Conservation (phyloP, 1,140 invertebrate genomes). For the Ephestia elutella region DNA sequence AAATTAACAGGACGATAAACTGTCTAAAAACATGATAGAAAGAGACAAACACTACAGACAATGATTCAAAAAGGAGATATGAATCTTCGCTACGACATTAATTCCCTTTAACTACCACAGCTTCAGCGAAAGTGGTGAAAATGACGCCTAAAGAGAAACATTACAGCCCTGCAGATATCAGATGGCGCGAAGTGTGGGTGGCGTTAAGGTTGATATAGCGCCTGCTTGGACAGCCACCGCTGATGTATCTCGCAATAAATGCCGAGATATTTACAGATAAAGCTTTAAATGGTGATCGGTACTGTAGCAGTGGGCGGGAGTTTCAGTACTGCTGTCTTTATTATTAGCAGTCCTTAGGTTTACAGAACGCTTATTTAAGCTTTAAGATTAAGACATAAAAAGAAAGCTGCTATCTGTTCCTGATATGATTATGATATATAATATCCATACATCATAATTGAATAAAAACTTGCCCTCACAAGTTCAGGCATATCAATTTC, state of each 20-base stretch:
- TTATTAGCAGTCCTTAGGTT: not conserved
- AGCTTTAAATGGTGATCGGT: not conserved
- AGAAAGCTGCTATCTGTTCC: not conserved
- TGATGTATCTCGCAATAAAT: not conserved
- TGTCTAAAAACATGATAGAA: not conserved
- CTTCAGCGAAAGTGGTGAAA: conserved; percentile 1
- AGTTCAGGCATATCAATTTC: not conserved
- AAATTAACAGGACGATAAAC: no score
- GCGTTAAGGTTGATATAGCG: conserved; percentile 17
- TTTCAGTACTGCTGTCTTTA: not conserved
- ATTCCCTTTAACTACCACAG: not conserved
- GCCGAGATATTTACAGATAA: not conserved
- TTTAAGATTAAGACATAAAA: no score
- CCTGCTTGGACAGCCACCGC: not conserved
- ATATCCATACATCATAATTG: not conserved
- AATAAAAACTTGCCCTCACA: not conserved
- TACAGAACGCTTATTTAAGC: not conserved
- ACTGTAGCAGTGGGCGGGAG: not conserved
- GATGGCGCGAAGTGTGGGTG: conserved; percentile 6
- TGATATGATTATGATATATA: no score
- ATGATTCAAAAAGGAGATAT: not conserved
- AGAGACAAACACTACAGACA: not conserved
- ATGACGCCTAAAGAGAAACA: conserved; percentile 3
- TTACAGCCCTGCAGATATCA: conserved; percentile 1
- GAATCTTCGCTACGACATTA: not conserved